These are phyloP conservation scores for Drosophila pallidifrons DNA, from an alignment of 1,140 invertebrate species.

Conservation along the genomic window DNA sequence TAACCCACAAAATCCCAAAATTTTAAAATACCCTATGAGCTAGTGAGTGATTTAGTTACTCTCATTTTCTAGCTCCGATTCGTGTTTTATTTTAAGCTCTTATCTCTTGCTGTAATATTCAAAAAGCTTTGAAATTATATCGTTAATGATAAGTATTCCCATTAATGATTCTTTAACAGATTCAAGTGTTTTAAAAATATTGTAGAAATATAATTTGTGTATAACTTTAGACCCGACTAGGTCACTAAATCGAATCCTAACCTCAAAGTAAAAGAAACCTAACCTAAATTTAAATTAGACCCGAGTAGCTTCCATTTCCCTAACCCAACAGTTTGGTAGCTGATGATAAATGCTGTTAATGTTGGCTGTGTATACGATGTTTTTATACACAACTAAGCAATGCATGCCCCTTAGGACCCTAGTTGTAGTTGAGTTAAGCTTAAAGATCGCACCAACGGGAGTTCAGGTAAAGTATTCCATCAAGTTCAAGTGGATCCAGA, in stretches of 20 bases:
- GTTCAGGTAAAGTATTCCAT: constrained; percentile 50
- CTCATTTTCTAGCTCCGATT: constrained; percentile 22
- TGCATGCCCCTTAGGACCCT: constrained; percentile 50
- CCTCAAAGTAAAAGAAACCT: background rate
- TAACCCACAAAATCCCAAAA: constrained; percentile 1
- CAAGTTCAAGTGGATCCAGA: constrained; percentile 6
- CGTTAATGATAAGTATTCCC: constrained; percentile 5
- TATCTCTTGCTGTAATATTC: constrained; percentile 45
- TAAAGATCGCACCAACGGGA: background rate
- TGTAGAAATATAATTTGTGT: background rate
- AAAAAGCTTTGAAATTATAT: constrained; percentile 7
- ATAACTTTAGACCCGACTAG: background rate
- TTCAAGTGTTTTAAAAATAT: background rate
- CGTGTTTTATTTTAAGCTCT: constrained; percentile 58
- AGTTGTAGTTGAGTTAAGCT: constrained; percentile 27
- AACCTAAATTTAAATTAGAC: constrained; percentile 6
- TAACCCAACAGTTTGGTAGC: constrained; percentile 55
- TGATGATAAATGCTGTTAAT: constrained; percentile 82
- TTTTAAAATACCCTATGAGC: constrained; percentile 10
- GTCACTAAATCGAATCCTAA: background rate
- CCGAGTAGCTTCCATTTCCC: constrained; percentile 19
- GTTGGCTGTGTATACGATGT: constrained; percentile 68
- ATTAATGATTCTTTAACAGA: constrained; percentile 6
- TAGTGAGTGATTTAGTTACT: constrained; percentile 2
- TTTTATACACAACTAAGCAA: constrained; percentile 18